Base-by-base conservation (phyloP, 2,888 invertebrate species). In the Synergus japonicus region DNA sequence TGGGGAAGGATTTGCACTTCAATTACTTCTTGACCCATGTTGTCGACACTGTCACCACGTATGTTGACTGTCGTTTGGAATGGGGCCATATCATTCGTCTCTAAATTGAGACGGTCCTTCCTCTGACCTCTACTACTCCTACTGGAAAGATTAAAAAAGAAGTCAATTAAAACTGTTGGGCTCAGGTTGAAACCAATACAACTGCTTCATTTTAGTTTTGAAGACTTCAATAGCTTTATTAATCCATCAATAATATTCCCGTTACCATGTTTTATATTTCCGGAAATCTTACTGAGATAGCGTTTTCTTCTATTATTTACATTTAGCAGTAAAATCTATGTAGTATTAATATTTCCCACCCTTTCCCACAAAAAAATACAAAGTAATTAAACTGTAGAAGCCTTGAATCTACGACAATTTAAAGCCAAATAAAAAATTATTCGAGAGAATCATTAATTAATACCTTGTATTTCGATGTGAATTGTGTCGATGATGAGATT, bases 1-100 rank as follows among this genome's bases (percentile, higher is more conserved):
- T 98, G 97, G 0, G 98, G 98, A 80, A 98, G 93, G 85, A 98
- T 98, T 93, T 98, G 98, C 58, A 98, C 98, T 93, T 98, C 98
- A 76, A 98, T 98, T 13, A 98, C 96, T 93, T 98, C 98, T 90
- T 97, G 97, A 0, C 97, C 97, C 83, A 97, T 96, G 85, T 96
- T 96, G 84, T 97, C 97, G 29, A 95, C 95, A 87, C 95, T 96
- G 76, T 91, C 91, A 2, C 90, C 88, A 43, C 92, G 85, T 82
- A 97, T 94, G 85, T 96, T 97, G 0, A 97, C 96, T 80, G 97
- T 96, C 4, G 97, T 97, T 92, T 97, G 97, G 89, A 97, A 97
- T 44, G 97, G 97, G 76, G 97, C 96, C 97, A 97, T 97, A 86
- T 94, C 94, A 82, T 91, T 92, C 79, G 95, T 94, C 81, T 93